Evolutionary conservation across 2,888 invertebrate genomes (phyloP).

Genomic region (Formica aserva): DNA sequence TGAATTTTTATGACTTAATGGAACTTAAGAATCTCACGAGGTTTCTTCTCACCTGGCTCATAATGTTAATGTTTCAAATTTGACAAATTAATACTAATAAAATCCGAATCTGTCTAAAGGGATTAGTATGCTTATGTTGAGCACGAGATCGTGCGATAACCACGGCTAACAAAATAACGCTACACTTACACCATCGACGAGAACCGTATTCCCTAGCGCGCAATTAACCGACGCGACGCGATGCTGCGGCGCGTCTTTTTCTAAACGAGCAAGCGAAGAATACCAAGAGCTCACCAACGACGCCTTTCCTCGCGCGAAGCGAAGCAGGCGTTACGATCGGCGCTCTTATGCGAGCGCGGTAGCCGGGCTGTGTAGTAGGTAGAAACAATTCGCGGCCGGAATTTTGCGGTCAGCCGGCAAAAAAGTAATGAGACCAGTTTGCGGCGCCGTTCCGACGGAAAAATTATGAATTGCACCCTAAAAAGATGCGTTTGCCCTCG

Average conservation of each 20-base stretch:
- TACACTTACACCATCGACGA: not conserved
- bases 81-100: conserved; percentile 12
- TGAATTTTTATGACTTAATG: not conserved
- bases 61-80: not conserved
- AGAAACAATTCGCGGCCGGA: conserved; percentile 77
- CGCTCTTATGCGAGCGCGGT: conserved; percentile 64
- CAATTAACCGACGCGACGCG: conserved; percentile 29
- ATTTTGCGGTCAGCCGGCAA: conserved; percentile 81
- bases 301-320: conserved; percentile 29
- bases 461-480: conserved; percentile 81
- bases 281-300: conserved; percentile 31
- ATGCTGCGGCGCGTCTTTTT: conserved; percentile 11
- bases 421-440: conserved; percentile 82
- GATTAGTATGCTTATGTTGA: not conserved
- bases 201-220: not conserved
- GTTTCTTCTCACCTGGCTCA: not conserved
- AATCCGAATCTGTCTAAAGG: not conserved
- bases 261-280: conserved; percentile 13
- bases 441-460: conserved; percentile 80
- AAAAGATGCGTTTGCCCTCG: conserved; percentile 69
- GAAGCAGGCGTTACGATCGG: conserved; percentile 50
- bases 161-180: conserved; percentile 19
- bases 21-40: not conserved
- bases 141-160: not conserved
- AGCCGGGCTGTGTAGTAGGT: conserved; percentile 41